These are phyloP conservation scores for Diplogasteroides magnus DNA, from an alignment of 1,140 invertebrate species.

Conservation along the genomic window DNA sequence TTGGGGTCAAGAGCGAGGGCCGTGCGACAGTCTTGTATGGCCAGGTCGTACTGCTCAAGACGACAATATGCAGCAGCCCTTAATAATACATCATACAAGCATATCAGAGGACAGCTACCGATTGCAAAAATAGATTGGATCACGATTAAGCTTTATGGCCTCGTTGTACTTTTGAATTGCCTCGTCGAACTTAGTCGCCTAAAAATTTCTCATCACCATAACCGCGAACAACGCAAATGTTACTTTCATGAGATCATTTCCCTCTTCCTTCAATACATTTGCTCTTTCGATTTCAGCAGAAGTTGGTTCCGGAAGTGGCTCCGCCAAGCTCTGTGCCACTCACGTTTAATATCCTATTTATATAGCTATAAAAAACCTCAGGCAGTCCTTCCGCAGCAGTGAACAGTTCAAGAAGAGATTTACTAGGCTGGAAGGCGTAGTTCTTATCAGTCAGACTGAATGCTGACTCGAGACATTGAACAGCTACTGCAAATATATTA, in stretches of 20 bases:
- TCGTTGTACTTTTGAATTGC: constrained; percentile 50
- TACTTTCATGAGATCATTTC: constrained; percentile 41
- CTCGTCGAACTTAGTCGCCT: constrained; percentile 37
- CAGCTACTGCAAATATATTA: constrained; percentile 40
- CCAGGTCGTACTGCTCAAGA: constrained; percentile 57
- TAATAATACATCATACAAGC: constrained; percentile 11
- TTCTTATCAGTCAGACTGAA: constrained; percentile 46
- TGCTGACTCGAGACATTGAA: constrained; percentile 51
- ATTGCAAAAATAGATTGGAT: constrained; percentile 39
- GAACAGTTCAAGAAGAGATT: constrained; percentile 50
- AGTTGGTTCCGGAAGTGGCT: constrained; percentile 9
- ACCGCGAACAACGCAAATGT: background rate
- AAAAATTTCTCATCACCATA: too few relatives aligned
- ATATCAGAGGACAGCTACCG: constrained; percentile 24
- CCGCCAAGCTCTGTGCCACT: background rate
- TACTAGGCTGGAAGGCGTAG: constrained; percentile 51
- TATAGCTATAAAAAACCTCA: constrained; percentile 12
- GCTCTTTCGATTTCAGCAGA: constrained; percentile 37
- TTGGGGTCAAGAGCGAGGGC: constrained; percentile 79
- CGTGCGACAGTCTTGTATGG: constrained; percentile 80
- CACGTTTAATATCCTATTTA: background rate
- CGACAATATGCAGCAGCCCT: constrained; percentile 53
- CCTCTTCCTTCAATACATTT: constrained; percentile 37
- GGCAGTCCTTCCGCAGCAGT: constrained; percentile 40
- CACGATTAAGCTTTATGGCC: constrained; percentile 28